These are phyloP conservation scores for Loris lydekkerianus DNA, from an alignment of 2,797 vertebrate genomes.

Conservation along the genomic window DNA sequence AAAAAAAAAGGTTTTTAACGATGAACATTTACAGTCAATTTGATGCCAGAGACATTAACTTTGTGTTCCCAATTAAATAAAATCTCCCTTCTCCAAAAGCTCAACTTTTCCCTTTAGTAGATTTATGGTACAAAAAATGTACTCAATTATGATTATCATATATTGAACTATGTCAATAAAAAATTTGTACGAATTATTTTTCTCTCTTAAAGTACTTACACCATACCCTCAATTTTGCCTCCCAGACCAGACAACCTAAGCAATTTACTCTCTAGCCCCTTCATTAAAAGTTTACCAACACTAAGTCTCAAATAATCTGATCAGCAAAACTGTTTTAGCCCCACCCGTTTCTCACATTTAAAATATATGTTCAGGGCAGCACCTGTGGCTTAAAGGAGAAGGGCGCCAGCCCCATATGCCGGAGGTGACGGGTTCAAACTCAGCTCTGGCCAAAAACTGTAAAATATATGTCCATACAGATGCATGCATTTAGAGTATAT, in stretches of 20 bases:
- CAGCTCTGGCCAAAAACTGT: not conserved
- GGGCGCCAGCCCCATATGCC: too few relatives aligned
- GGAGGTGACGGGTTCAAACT: too few relatives aligned
- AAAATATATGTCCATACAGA: not conserved
- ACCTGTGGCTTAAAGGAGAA: too few relatives aligned
- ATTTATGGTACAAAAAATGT: slow-evolving; percentile 8
- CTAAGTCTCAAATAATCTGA: not conserved
- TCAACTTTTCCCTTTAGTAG: slow-evolving; percentile 28
- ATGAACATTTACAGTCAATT: not conserved
- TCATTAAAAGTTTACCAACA: not conserved
- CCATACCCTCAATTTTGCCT: not conserved
- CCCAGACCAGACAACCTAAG: not conserved
- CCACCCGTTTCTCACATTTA: not conserved
- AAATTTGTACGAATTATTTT: not conserved
- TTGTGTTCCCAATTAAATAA: not conserved
- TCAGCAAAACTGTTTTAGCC: not conserved
- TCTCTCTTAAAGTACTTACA: not conserved
- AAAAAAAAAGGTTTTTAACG: not conserved
- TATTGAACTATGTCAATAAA: slow-evolving; percentile 29
- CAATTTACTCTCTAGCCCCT: not conserved
- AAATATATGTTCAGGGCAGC: not conserved
- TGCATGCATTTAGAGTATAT: not conserved
- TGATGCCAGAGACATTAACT: not conserved
- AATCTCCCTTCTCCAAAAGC: not conserved
- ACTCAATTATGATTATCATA: slow-evolving; percentile 18